Evolutionary conservation across 2,113 vertebrate genomes (phyloP).

Genomic region (human (Homo sapiens)): GRCh38 chr7:84673501-84674000

Average conservation of each 20-base stretch:
- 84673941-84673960: background rate
- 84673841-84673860: background rate
- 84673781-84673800: background rate
- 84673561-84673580: background rate
- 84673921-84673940: background rate
- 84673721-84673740: background rate
- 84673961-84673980: background rate
- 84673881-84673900: background rate
- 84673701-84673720: background rate
- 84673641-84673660: background rate
- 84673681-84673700: background rate
- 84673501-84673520: background rate
- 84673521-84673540: background rate
- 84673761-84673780: background rate
- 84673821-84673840: background rate
- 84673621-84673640: background rate
- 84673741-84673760: background rate
- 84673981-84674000: background rate
- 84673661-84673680: background rate
- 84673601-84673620: background rate
- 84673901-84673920: background rate
- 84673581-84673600: background rate
- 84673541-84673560: background rate
- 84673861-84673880: background rate
- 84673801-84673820: background rate